phyloP scores from a whole-genome alignment of 2,888 invertebrate species.

The Lysandra bellargus region DNA sequence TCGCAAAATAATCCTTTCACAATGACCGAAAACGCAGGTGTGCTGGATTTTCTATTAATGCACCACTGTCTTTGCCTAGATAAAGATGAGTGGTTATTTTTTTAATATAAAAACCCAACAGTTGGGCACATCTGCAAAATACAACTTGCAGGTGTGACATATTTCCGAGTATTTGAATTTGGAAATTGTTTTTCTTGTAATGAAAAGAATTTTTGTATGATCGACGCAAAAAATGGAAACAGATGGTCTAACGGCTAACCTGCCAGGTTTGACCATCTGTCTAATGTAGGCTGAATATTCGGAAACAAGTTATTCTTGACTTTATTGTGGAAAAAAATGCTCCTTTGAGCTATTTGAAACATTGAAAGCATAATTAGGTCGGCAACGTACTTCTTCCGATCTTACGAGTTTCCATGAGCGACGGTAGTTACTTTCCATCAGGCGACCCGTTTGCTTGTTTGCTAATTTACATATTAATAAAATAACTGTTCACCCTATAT shows the following conservation, averaged over 20 bases:
- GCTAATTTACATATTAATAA: no score
- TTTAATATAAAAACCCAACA: background rate
- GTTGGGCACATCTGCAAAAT: background rate
- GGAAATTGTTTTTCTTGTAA: background rate
- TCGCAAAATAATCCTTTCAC: slow-evolving; percentile 17
- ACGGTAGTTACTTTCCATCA: no score
- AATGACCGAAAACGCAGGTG: slow-evolving; percentile 23
- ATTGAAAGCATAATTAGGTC: no score
- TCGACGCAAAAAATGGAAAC: background rate
- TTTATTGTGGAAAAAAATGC: no score
- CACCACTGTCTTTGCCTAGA: slow-evolving; percentile 4
- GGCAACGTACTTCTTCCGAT: no score
- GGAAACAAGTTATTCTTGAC: no score
- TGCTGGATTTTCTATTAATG: slow-evolving; percentile 22
- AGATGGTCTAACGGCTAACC: background rate
- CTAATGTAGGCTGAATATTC: no score
- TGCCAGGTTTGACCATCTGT: background rate
- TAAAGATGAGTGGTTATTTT: background rate
- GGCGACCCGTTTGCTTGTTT: no score
- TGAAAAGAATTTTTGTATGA: background rate
- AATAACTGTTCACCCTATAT: no score
- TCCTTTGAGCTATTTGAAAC: no score
- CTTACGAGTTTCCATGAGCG: no score
- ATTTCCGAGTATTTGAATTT: slow-evolving; percentile 1
- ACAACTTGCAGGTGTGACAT: background rate